These are phyloP conservation scores for Megatriorchis doriae DNA, from an alignment of 2,113 vertebrate genomes.

Conservation along the genomic window DNA sequence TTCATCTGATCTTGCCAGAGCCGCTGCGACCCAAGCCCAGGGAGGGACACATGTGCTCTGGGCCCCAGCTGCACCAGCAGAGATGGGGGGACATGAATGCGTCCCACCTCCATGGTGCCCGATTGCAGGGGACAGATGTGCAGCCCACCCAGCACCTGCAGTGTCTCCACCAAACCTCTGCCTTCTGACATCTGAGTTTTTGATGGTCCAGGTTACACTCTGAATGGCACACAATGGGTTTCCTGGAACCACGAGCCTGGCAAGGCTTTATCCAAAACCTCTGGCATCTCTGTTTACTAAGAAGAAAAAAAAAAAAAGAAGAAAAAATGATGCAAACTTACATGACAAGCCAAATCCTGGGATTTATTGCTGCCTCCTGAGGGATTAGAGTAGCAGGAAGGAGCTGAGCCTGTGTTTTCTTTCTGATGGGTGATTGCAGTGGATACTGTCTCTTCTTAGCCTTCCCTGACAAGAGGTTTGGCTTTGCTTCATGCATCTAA, in stretches of 20 bases:
- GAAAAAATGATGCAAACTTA: background rate
- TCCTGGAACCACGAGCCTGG: background rate
- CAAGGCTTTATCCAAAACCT: background rate
- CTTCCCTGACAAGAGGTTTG: background rate
- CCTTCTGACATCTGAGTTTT: background rate
- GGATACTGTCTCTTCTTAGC: background rate
- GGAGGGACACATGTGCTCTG: background rate
- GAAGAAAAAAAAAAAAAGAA: background rate
- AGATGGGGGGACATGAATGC: no score
- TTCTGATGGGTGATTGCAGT: background rate
- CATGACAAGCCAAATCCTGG: slow-evolving; percentile 6
- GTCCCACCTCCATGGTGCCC: rapidly evolving
- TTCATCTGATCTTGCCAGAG: background rate
- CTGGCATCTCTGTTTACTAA: background rate
- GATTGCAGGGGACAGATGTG: background rate
- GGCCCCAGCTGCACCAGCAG: background rate
- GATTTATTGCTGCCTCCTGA: slow-evolving; percentile 4
- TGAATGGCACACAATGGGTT: background rate
- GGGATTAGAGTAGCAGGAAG: slow-evolving; percentile 1
- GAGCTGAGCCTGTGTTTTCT: background rate
- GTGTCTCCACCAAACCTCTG: background rate
- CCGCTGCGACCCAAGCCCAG: background rate
- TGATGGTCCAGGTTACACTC: background rate
- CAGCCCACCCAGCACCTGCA: background rate
- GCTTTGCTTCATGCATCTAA: background rate